phyloP scores from a whole-genome alignment of 2,797 vertebrate genomes.

The Heliangelus exortis region DNA sequence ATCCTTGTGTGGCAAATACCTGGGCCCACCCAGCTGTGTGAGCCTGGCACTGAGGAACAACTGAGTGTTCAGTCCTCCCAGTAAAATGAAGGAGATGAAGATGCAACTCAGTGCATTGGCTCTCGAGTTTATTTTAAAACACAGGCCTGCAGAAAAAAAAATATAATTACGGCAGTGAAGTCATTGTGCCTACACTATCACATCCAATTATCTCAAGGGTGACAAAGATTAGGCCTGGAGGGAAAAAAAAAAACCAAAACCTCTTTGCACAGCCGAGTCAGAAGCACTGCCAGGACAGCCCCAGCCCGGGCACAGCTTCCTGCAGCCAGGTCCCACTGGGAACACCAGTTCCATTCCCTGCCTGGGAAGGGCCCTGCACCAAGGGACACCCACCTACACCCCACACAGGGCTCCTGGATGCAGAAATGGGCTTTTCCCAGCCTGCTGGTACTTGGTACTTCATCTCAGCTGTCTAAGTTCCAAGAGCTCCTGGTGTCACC shows the following conservation, averaged over 20 bases:
- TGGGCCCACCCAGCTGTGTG: background rate
- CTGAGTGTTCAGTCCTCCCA: fast-evolving
- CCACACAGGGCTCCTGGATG: too few relatives aligned
- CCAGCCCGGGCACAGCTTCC: background rate
- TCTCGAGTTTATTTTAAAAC: background rate
- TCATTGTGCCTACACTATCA: background rate
- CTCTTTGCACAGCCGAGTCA: background rate
- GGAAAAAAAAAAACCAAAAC: background rate
- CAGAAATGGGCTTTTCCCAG: too few relatives aligned
- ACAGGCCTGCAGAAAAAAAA: background rate
- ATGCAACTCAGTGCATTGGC: background rate
- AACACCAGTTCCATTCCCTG: too few relatives aligned
- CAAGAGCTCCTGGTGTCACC: too few relatives aligned
- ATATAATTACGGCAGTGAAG: conserved; percentile 10
- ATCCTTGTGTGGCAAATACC: background rate
- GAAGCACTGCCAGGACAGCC: background rate
- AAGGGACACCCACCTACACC: too few relatives aligned
- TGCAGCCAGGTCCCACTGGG: background rate
- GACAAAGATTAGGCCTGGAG: background rate
- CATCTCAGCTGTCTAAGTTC: too few relatives aligned
- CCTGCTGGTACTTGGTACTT: too few relatives aligned
- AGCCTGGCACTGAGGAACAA: background rate
- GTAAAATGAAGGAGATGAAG: background rate
- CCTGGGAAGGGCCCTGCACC: too few relatives aligned
- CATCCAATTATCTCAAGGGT: background rate